A percentile compares a stretch with the other conserved stretches of the same genome.
Conservation (phyloP, 2,797 vertebrate species). For the Mormyrus proboscirostris region DNA sequence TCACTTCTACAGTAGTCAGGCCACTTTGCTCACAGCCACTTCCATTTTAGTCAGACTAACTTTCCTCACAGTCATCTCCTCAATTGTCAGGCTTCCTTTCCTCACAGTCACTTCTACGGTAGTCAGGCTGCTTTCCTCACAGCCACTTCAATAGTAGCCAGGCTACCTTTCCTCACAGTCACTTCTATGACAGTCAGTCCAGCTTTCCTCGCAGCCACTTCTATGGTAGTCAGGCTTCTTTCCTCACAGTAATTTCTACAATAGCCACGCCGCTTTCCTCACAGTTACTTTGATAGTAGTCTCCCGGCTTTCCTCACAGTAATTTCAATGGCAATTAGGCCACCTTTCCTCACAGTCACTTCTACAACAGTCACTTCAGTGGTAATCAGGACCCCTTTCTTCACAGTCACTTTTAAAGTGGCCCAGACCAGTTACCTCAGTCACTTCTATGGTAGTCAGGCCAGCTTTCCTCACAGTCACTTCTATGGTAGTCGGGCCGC, state of each 20-base stretch:
- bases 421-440: not conserved
- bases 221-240: not conserved
- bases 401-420: not conserved
- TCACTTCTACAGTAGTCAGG: too few relatives aligned
- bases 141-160: not conserved
- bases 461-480: not conserved
- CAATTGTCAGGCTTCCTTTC: not conserved
- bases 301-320: not conserved
- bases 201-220: not conserved
- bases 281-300: not conserved
- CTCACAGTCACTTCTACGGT: not conserved
- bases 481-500: not conserved
- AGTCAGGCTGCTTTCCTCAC: not conserved
- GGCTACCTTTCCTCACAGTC: not conserved
- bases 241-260: too few relatives aligned
- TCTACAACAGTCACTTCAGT: not conserved
- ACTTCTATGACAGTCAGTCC: not conserved
- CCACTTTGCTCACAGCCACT: too few relatives aligned
- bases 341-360: not conserved
- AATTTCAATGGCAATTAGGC: not conserved
- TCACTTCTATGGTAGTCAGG: not conserved
- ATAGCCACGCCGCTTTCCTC: not conserved
- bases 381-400: not conserved
- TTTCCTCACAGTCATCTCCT: too few relatives aligned
- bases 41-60: too few relatives aligned